Percentiles rank a stretch among this genome's conserved stretches.
These are phyloP conservation scores for Saccostrea cuccullata DNA, from an alignment of 1,140 invertebrate species.

Conservation along the genomic window DNA sequence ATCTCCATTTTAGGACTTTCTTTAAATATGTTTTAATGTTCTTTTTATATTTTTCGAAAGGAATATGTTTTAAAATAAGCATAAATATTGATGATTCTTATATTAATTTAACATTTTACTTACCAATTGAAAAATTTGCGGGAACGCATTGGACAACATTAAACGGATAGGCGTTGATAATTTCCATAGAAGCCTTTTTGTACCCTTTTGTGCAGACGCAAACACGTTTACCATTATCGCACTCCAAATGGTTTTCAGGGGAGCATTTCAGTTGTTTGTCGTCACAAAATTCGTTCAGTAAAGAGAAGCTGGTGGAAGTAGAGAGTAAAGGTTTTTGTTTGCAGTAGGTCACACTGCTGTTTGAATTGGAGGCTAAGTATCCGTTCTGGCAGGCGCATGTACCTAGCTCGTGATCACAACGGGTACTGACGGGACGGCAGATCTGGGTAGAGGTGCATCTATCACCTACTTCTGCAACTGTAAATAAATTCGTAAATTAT, in stretches of 20 bases:
- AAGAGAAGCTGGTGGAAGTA: constrained; percentile 8
- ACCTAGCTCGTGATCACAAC: constrained; percentile 13
- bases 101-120: background rate
- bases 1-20: too few relatives aligned
- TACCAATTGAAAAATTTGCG: constrained; percentile 30
- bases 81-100: too few relatives aligned
- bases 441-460: background rate
- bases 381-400: constrained; percentile 37
- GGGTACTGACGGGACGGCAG: constrained; percentile 28
- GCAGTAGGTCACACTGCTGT: constrained; percentile 40
- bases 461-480: constrained; percentile 35
- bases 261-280: background rate
- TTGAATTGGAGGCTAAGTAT: background rate
- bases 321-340: constrained; percentile 42
- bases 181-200: background rate
- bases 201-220: constrained; percentile 35
- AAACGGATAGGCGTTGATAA: constrained; percentile 42
- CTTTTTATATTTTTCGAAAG: too few relatives aligned
- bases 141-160: constrained; percentile 38
- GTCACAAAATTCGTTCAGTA: constrained; percentile 21
- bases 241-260: constrained; percentile 25
- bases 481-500: background rate
- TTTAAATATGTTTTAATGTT: too few relatives aligned
- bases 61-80: too few relatives aligned
- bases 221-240: background rate